Evolutionary conservation across 2,888 invertebrate genomes (phyloP), one percentile per base, ranked within the genome.

Genomic region (Antheraea assamensis): DNA sequence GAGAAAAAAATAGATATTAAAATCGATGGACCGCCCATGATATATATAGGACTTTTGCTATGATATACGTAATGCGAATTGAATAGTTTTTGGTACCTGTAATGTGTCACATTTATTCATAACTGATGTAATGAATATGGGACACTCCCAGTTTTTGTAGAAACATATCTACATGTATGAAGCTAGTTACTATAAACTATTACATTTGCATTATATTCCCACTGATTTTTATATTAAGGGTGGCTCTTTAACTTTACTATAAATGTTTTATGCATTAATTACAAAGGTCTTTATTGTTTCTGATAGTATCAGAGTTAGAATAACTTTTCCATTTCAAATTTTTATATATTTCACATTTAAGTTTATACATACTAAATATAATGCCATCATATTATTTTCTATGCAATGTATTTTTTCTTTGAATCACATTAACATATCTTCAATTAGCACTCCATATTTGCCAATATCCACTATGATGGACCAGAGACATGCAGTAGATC

Each of bases 101-200:
- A 42, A 21, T 58, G 3, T 58, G n/a, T 58, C 21, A 21, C 24
- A 58, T 24, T 24, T 8, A 21, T n/a, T 21, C 58, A n/a, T 27
- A 61, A 27, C 27, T 10, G 10, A 2, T 61, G 2, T 24, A 19
- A 61, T 19, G 24, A 27, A 13, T 61, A 13, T 61, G 21, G 66
- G 66, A 31, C 66, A 66, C 66, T 66, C 66, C 66, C 66, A 31
- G 24, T 31, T 66, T 66, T 66, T 31, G n/a, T 13, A 42, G 42
- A 13, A 1, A 42, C 42, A 42, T 42, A 66, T 35, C 31, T 31
- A 24, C n/a, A 61, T 27, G 27, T 27, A 27, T 27, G 15, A n/a
- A n/a, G n/a, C n/a, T n/a, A n/a, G n/a, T 27, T 1, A 17, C 13
- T 61, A 55, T 55, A 10, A n/a, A 55, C n/a, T 55, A 0, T 55